Conservation (phyloP, 2,113 vertebrate genomes). For the Pleuronectes platessa region DNA sequence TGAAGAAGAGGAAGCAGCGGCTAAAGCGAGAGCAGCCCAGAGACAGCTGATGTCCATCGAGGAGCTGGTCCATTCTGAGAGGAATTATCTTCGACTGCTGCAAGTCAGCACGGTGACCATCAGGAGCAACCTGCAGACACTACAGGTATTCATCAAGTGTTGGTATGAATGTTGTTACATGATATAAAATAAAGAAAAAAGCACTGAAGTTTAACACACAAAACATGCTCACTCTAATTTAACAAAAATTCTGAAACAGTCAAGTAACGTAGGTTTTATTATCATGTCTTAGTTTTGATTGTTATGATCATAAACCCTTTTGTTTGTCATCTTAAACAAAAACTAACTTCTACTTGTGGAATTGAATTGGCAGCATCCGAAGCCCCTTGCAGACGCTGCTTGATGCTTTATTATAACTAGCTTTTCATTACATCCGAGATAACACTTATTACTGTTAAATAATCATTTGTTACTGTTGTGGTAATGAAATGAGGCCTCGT, state of each 20-base stretch:
- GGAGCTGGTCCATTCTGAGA: slow-evolving; percentile 90
- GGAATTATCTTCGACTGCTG: slow-evolving; percentile 86
- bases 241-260: too few relatives aligned
- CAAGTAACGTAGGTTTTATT: too few relatives aligned
- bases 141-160: slow-evolving; percentile 68
- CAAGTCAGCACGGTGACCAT: slow-evolving; percentile 85
- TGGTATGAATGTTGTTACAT: too few relatives aligned
- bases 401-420: slow-evolving; percentile 4
- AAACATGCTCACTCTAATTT: too few relatives aligned
- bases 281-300: too few relatives aligned
- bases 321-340: too few relatives aligned
- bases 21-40: slow-evolving; percentile 75
- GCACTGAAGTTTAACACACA: too few relatives aligned
- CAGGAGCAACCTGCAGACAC: slow-evolving; percentile 82
- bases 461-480: slow-evolving; percentile 31
- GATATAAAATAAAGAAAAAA: too few relatives aligned
- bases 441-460: slow-evolving; percentile 28
- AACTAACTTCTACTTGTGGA: too few relatives aligned
- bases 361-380: too few relatives aligned
- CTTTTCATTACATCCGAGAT: slow-evolving; percentile 38
- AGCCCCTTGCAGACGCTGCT: not conserved
- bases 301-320: too few relatives aligned
- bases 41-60: slow-evolving; percentile 85
- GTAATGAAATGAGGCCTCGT: slow-evolving; percentile 47
- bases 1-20: slow-evolving; percentile 62